These are phyloP conservation scores for Griposia aprilina DNA, from an alignment of 2,888 invertebrate genomes.

Conservation along the genomic window DNA sequence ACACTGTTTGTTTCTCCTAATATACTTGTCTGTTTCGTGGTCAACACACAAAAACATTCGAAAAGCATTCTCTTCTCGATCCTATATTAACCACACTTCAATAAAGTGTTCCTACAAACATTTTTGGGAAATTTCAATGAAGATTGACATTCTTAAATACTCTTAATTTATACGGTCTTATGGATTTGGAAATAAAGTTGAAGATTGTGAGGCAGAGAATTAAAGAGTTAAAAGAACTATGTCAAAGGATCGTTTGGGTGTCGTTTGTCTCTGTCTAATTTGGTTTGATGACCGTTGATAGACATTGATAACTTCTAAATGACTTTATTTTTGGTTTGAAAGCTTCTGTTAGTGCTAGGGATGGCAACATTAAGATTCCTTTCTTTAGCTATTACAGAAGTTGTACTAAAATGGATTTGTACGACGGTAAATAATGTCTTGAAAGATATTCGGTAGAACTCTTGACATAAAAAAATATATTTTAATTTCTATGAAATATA, in stretches of 20 bases:
- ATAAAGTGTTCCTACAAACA: slow-evolving; percentile 50
- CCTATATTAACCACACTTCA: slow-evolving; percentile 58
- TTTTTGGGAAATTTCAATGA: slow-evolving; percentile 57
- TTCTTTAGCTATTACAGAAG: slow-evolving; percentile 33
- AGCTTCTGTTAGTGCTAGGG: slow-evolving; percentile 57
- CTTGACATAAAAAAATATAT: background rate
- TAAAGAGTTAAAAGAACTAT: slow-evolving; percentile 70
- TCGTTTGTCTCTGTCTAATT: slow-evolving; percentile 75
- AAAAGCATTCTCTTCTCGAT: slow-evolving; percentile 56
- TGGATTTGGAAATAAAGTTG: slow-evolving; percentile 16
- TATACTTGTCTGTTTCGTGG: slow-evolving; percentile 19
- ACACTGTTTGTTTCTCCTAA: too few relatives aligned
- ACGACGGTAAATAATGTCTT: background rate
- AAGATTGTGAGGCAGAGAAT: slow-evolving; percentile 32
- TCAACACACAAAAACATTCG: slow-evolving; percentile 32
- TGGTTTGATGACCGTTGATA: slow-evolving; percentile 77
- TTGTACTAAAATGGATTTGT: slow-evolving; percentile 21
- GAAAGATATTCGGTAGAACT: background rate
- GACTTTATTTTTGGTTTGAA: slow-evolving; percentile 71
- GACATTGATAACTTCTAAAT: slow-evolving; percentile 73
- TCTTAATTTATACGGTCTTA: slow-evolving; percentile 27
- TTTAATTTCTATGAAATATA: background rate
- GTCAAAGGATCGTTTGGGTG: slow-evolving; percentile 72
- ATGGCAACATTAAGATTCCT: slow-evolving; percentile 68
- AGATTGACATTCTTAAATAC: slow-evolving; percentile 60